Evolutionary conservation across 2,888 invertebrate genomes (phyloP).

Genomic region (Coleophora deauratella): DNA sequence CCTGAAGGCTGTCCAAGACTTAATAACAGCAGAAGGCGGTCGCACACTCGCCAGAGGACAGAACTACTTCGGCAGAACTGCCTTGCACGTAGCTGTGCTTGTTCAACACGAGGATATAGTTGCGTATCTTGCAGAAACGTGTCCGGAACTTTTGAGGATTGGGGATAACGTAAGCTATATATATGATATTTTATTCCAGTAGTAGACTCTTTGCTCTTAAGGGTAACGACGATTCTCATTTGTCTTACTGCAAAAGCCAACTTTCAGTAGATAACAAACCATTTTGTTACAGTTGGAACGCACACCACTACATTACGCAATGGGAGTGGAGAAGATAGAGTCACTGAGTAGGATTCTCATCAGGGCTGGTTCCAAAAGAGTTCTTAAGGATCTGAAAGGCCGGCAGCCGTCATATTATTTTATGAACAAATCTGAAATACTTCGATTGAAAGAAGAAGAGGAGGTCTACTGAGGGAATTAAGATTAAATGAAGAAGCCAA

Average conservation of each 20-base stretch:
- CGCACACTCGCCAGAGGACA: constrained; percentile 58
- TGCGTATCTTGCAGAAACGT: constrained; percentile 81
- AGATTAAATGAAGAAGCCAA: background rate
- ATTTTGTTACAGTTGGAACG: constrained; percentile 81
- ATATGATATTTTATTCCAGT: no score
- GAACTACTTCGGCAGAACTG: constrained; percentile 82
- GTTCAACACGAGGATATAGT: constrained; percentile 88
- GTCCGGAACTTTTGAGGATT: constrained; percentile 81
- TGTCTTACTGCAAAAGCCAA: no score
- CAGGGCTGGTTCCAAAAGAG: constrained; percentile 86
- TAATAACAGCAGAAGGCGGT: constrained; percentile 70
- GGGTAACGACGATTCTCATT: no score
- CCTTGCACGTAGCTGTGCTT: constrained; percentile 90
- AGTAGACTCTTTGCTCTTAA: no score
- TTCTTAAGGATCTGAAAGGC: constrained; percentile 89
- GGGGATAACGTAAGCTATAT: constrained; percentile 85
- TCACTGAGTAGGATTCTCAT: constrained; percentile 85
- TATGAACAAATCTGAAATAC: constrained; percentile 92
- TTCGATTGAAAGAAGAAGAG: constrained; percentile 89
- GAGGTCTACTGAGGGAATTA: constrained; percentile 64
- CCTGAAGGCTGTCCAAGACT: constrained; percentile 70
- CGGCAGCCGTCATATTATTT: constrained; percentile 93
- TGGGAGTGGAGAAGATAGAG: constrained; percentile 91
- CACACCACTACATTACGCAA: constrained; percentile 91
- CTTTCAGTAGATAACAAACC: no score